phyloP scores from a whole-genome alignment of 2,797 vertebrate species.

The Malurus leucopterus region DNA sequence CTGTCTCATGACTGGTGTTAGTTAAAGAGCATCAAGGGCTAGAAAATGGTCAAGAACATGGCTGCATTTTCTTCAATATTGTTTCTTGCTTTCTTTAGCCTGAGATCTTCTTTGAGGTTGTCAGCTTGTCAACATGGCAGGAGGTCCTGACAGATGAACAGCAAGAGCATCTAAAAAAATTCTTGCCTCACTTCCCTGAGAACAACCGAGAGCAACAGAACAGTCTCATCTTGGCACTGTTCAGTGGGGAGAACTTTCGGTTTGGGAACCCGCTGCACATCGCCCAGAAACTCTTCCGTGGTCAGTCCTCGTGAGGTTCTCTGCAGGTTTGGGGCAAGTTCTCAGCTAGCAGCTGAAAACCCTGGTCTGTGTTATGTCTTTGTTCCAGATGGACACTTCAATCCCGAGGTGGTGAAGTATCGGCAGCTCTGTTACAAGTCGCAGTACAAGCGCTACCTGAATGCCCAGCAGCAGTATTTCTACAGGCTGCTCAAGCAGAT shows the following conservation, averaged over 20 bases:
- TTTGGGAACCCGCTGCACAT: conserved; percentile 94
- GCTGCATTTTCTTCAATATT: not conserved
- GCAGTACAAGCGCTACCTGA: conserved; percentile 88
- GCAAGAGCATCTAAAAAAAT: conserved; percentile 86
- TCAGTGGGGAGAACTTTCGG: conserved; percentile 85
- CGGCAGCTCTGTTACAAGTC: conserved; percentile 91
- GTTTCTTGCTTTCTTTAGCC: conserved; percentile 71
- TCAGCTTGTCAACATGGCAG: conserved; percentile 90
- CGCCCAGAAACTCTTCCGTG: conserved; percentile 92
- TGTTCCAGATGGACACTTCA: conserved; percentile 89
- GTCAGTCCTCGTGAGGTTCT: conserved; percentile 47
- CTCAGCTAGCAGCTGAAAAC: not conserved
- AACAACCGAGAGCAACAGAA: conserved; percentile 80
- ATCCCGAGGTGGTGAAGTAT: conserved; percentile 96
- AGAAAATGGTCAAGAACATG: fast-evolving
- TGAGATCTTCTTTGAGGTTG: conserved; percentile 92
- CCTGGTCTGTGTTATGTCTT: not conserved
- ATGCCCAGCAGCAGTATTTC: conserved; percentile 92
- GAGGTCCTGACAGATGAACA: conserved; percentile 88
- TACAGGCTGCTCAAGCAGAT: conserved; percentile 93
- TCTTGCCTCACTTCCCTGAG: conserved; percentile 88
- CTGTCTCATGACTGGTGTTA: not conserved
- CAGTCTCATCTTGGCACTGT: conserved; percentile 79
- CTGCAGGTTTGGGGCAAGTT: fast-evolving
- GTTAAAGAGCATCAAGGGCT: not conserved